Evolutionary conservation across 2,888 invertebrate species (phyloP), one percentile per base, ranked within the genome.

Genomic region (Idaea aversata): DNA sequence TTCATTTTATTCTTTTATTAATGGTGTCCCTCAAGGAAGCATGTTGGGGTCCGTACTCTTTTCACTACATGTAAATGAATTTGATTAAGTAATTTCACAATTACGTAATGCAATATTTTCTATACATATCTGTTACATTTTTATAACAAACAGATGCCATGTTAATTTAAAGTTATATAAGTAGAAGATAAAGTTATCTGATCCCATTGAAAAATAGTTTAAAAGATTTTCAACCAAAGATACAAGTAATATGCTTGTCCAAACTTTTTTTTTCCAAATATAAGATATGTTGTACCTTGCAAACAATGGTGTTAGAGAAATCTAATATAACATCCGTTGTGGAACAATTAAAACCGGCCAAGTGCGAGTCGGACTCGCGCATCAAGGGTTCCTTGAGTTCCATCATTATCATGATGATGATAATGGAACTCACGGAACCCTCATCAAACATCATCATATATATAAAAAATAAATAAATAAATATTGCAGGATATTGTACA

Each of bases 301-400:
- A 47, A 47, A 47, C 47, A 47, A 47, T 47, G 47, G 47, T 47
- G 47, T 47, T 13, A 47, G 47, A 47, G 47, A 47, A 47, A 47
- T 47, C 47, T 47, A 47, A 70, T 61, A 69, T 66, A 62, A 67
- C 70, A 68, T 69, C 69, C 71, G 66, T 64, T 67, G 65, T 69
- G 68, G 63, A 64, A 66, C 70, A 71, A 73, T 71, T 73, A 73
- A 1, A 25, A 25, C 25, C 25, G 25, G 25, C 25, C 25, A 25
- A 25, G 25, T 25, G 25, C 25, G 25, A 25, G 25, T 25, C 25
- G 25, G 25, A 25, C 25, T 25, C 3, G 25, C 25, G 25, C 3
- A 25, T 25, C 2, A 25, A 25, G 25, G 25, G 25, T 25, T 25
- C 25, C n/a, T n/a, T n/a, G n/a, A n/a, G n/a, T n/a, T n/a, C n/a